phyloP scores from a whole-genome alignment of 2,113 vertebrate genomes.

The zebrafish (Danio rerio) region DNA sequence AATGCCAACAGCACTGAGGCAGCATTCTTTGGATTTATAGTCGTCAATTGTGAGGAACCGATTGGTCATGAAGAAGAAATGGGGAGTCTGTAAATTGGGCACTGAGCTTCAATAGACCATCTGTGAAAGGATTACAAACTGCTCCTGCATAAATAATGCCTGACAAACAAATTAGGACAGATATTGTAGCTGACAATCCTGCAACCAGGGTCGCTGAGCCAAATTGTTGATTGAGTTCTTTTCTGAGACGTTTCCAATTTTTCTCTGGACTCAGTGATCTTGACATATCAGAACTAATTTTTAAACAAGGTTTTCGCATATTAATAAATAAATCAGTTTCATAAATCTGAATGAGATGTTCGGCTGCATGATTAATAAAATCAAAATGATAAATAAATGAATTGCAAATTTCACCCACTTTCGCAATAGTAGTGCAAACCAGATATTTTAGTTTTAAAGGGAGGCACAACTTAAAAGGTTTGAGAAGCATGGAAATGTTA shows the following conservation, averaged over 20 bases:
- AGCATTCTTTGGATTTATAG: conserved; percentile 36
- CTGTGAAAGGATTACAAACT: conserved; percentile 34
- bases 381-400: too few species aligned
- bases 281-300: conserved; percentile 1
- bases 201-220: background rate
- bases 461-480: too few species aligned
- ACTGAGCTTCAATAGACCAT: conserved; percentile 35
- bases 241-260: background rate
- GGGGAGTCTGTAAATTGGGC: conserved; percentile 6
- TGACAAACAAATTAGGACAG: conserved; percentile 24
- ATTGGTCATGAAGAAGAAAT: conserved; percentile 23
- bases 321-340: background rate
- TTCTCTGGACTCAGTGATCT: background rate
- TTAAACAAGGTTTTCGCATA: background rate
- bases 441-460: too few species aligned
- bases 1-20: conserved; percentile 46
- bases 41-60: conserved; percentile 31
- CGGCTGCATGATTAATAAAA: too few species aligned
- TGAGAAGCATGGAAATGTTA: too few species aligned
- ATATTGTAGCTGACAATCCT: conserved; percentile 30
- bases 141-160: conserved; percentile 23
- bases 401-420: too few species aligned
- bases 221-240: conserved; percentile 15
- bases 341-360: background rate
- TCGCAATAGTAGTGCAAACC: too few species aligned